Evolutionary conservation across 2,797 vertebrate genomes (phyloP).

Genomic region (Amniataba percoides): DNA sequence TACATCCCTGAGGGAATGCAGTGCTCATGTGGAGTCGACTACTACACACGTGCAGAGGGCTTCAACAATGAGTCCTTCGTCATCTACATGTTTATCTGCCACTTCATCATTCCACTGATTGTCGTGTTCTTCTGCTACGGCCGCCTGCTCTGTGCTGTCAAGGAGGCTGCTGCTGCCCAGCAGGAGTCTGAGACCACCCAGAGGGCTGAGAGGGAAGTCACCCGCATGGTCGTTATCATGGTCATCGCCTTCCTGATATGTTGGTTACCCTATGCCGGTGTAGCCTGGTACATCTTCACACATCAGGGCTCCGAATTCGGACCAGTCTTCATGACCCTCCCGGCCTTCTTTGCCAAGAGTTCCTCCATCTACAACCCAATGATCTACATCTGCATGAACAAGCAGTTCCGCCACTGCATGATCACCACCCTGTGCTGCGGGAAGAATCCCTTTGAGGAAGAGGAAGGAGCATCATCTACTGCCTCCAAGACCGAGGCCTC

Average conservation of each 20-base stretch:
- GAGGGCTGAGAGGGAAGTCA: conserved; percentile 97
- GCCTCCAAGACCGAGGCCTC: conserved; percentile 95
- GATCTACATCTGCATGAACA: conserved; percentile 98
- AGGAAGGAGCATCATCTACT: conserved; percentile 89
- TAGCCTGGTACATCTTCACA: conserved; percentile 93
- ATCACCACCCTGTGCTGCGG: conserved; percentile 97
- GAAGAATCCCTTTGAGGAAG: conserved; percentile 95
- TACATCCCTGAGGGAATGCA: conserved; percentile 97
- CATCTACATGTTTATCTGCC: conserved; percentile 96
- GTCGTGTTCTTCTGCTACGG: conserved; percentile 97
- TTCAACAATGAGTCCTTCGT: conserved; percentile 97
- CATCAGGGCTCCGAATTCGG: conserved; percentile 94
- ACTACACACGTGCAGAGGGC: conserved; percentile 94
- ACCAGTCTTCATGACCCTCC: conserved; percentile 95
- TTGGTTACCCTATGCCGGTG: conserved; percentile 92
- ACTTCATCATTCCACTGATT: conserved; percentile 82
- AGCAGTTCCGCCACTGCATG: conserved; percentile 99
- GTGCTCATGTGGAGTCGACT: conserved; percentile 96
- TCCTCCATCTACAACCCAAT: conserved; percentile 94
- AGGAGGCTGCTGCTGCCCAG: conserved; percentile 96
- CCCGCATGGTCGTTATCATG: conserved; percentile 97
- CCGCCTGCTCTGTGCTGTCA: conserved; percentile 95
- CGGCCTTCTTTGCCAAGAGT: conserved; percentile 96
- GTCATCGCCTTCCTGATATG: conserved; percentile 91
- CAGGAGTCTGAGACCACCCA: conserved; percentile 98